Conservation (phyloP, 1,140 invertebrate species). For the Diabrotica virgifera region DNA sequence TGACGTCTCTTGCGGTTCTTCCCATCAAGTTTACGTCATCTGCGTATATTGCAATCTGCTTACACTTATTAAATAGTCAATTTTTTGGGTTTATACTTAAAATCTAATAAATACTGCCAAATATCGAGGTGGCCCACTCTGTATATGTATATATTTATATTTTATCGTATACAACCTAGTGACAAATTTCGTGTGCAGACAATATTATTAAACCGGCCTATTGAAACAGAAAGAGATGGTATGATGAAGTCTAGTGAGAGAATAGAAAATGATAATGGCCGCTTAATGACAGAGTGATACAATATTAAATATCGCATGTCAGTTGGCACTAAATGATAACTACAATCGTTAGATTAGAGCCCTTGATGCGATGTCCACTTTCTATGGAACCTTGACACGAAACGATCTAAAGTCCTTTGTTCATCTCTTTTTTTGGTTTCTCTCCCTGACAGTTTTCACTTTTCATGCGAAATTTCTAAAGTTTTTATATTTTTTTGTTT, state of each 20-base stretch:
- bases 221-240: neutral
- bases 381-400: conserved; percentile 15
- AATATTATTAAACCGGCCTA: neutral
- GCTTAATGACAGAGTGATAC: conserved; percentile 18
- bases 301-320: conserved; percentile 20
- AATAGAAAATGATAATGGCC: conserved; percentile 13
- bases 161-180: no score
- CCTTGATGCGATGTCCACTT: conserved; percentile 15
- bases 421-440: neutral
- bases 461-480: neutral
- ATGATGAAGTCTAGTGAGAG: neutral
- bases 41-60: no score
- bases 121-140: no score
- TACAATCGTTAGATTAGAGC: conserved; percentile 17
- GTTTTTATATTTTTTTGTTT: no score
- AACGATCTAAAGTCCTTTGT: neutral
- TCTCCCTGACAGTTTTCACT: neutral
- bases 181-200: no score
- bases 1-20: no score
- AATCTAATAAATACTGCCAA: no score
- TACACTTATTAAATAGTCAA: no score
- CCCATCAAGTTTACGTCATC: no score
- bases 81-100: no score
- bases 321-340: conserved; percentile 15
- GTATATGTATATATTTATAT: no score